Evolutionary conservation across 2,888 invertebrate genomes (phyloP).

Genomic region (Clusia tigrina): DNA sequence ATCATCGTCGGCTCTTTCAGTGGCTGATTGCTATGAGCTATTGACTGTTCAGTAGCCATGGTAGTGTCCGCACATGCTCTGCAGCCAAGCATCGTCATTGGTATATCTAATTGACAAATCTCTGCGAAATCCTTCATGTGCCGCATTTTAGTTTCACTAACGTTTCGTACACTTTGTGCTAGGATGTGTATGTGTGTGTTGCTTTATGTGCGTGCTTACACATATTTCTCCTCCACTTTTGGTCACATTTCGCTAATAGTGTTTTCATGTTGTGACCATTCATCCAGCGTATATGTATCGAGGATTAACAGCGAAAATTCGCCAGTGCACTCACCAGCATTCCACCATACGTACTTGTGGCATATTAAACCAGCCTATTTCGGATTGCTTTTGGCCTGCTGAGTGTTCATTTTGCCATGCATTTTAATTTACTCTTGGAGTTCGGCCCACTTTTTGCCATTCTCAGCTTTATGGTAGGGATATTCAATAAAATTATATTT

Average conservation of each 20-base stretch:
- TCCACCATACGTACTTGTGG: not conserved
- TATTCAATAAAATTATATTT: not conserved
- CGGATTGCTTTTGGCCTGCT: not conserved
- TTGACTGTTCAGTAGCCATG: slow-evolving; percentile 22
- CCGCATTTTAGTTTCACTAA: slow-evolving; percentile 11
- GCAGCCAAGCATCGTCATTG: not conserved
- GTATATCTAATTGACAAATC: slow-evolving; percentile 28
- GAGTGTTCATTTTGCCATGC: not conserved
- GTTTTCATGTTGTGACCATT: slow-evolving; percentile 34
- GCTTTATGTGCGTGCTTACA: not conserved
- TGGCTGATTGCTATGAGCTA: slow-evolving; percentile 13
- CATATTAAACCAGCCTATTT: not conserved
- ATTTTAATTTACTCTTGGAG: not conserved
- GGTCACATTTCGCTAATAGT: slow-evolving; percentile 32
- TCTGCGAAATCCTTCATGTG: slow-evolving; percentile 18
- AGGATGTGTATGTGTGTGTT: no score
- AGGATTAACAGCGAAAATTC: slow-evolving; percentile 24
- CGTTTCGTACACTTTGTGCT: not conserved
- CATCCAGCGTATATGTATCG: slow-evolving; percentile 18
- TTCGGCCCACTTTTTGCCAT: not conserved
- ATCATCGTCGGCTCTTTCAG: not conserved
- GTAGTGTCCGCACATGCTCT: slow-evolving; percentile 1
- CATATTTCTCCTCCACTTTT: not conserved
- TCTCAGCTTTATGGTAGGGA: not conserved
- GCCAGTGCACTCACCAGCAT: not conserved